A percentile compares a stretch with the other conserved stretches of the same genome.
phyloP scores from a whole-genome alignment of 2,888 invertebrate species.

The Sericinus montela region DNA sequence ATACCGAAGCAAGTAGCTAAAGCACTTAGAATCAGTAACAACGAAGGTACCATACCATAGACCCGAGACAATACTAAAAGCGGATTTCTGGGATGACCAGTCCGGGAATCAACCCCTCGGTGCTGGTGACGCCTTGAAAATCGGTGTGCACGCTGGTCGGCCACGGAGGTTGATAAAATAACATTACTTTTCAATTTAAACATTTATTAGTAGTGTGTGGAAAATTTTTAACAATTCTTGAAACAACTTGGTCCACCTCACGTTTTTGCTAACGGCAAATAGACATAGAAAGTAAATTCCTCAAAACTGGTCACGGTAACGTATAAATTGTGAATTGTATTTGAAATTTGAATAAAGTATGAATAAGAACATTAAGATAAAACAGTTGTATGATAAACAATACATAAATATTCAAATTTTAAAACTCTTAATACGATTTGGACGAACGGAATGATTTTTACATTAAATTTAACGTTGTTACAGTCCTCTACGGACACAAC shows the following conservation, averaged over 20 bases:
- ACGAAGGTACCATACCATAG: too few relatives aligned
- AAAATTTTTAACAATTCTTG: too few relatives aligned
- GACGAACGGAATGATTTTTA: neutral
- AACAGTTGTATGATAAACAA: neutral
- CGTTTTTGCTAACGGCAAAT: neutral
- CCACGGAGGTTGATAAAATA: too few relatives aligned
- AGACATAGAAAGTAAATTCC: constrained; percentile 6
- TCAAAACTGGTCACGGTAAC: neutral
- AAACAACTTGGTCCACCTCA: neutral
- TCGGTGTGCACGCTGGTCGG: too few relatives aligned
- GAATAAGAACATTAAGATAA: neutral
- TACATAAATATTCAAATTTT: constrained; percentile 5
- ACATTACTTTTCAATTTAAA: too few relatives aligned
- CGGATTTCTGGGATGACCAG: too few relatives aligned
- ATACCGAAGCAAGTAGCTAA: too few relatives aligned
- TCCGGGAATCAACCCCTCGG: too few relatives aligned
- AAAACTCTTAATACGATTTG: neutral
- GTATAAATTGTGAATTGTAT: neutral
- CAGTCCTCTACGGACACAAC: constrained; percentile 1
- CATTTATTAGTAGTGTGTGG: too few relatives aligned
- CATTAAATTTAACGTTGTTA: neutral
- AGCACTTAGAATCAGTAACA: too few relatives aligned
- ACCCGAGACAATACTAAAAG: too few relatives aligned
- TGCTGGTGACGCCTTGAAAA: too few relatives aligned
- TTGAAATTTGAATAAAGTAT: neutral